Base-by-base conservation (phyloP, 92 coral and sea anemone species). In the Zoanthus solanderi region DNA sequence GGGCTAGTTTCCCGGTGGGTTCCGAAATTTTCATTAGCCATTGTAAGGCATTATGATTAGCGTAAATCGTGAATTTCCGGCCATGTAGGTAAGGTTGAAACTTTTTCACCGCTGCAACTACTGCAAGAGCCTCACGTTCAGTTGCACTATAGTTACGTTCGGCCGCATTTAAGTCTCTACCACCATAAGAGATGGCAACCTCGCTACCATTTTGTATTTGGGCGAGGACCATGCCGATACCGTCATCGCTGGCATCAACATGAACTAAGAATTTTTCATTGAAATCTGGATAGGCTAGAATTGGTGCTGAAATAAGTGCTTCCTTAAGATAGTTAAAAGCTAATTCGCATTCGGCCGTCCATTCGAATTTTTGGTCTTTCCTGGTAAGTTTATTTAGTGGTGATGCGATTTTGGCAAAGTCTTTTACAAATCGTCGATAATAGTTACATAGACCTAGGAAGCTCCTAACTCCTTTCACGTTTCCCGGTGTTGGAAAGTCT, bases 91-190 rank as follows among this genome's bases (percentile, higher is more conserved):
- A 91, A 0, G 91, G 75, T 13, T 87, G 89, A 72, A 91, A 87
- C 14, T 83, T 71, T 8, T 72, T 85, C 0, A 84, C 74, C 0
- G 87, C 90, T 13, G 71, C 83, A 17, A 92, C 71, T 0, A 92
- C 90, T 7, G 90, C 90, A 1, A 88, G 87, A 5, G 90, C 94
- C 53, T 92, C 94, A 6, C 89, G 87, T 58, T 92, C 94, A 0
- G 92, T 92, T 1, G 91, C 92, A 7, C 92, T 85, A 69, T 89
- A 92, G 13, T 87, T 85, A 1, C 76, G 60, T 30, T 92, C 90
- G 1, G 92, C 94, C 4, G 92, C 30, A 31, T 67, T 89, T 16
- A 92, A 13, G 34, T 84, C 85, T 17, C 92, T 72, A 6, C 94
- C 92, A 1, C 87, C 94, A 72, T 89, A 89, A 17, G 94, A 86